Base-by-base conservation (phyloP, 1,140 invertebrate species). In the Caenorhabditis inopinata region DNA sequence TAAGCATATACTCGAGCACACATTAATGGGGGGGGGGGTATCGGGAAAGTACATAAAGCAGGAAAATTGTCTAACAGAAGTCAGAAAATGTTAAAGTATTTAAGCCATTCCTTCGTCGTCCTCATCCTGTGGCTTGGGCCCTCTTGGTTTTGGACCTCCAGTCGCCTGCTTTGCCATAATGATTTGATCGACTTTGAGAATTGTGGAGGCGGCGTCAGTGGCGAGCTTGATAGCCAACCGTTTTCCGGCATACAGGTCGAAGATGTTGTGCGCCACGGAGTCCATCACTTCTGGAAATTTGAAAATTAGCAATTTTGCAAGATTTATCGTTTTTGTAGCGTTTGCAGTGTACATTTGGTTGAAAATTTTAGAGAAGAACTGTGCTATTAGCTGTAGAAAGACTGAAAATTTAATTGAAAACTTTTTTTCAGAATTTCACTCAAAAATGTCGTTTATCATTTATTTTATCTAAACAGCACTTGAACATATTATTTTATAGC, bases 191-290 rank as follows among this genome's bases (percentile, higher is more conserved):
- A 99, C 94, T 89, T 94, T 93, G 4, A 99, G 91, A 85, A 99
- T 94, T 0, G 96, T 98, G 74, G 93, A 92, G 1, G 96, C 95
- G 14, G 95, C 95, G 83, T 93, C 92, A 0, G 95, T 93, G 0
- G 97, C 95, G 90, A 98, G 97, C 87, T 97, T 96, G 23, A 99
- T 89, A 4, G 92, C 96, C 95, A 96, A 98, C 82, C 92, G 91
- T 90, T 99, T 99, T 1, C 93, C 92, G 32, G 94, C 86, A 88
- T 93, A 97, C 1, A 96, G 90, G 91, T 98, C 96, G 53, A 93
- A 90, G 79, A 97, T 93, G 80, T 92, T 92, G 3, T 91, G 91
- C 88, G 94, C 92, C 27, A 92, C 91, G 0, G 93, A 91, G 90
- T 97, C 94, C 73, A 92, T 91, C 18, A 94, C 91, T 47, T 81